Evolutionary conservation across 2,113 vertebrate genomes (phyloP).

Genomic region (Tychaedon coryphoeus): DNA sequence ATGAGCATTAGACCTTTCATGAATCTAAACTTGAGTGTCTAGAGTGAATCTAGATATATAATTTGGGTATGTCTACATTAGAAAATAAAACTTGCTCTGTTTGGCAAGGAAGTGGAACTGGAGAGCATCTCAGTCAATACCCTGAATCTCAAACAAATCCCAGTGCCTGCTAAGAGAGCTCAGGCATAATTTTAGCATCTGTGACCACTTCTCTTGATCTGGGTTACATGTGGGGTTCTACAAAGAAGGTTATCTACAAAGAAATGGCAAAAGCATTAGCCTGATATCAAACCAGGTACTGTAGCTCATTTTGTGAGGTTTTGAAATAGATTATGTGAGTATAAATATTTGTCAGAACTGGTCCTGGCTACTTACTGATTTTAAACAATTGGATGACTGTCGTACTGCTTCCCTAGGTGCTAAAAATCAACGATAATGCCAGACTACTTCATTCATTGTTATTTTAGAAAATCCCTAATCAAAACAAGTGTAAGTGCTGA

Average conservation of each 20-base stretch:
- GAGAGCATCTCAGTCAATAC: not conserved
- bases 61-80: not conserved
- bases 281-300: not conserved
- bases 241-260: not conserved
- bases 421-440: slow-evolving; percentile 63
- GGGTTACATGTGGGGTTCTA: not conserved
- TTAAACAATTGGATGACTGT: slow-evolving; percentile 9
- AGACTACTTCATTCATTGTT: slow-evolving; percentile 51
- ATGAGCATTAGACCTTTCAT: not conserved
- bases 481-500: slow-evolving; percentile 62
- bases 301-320: not conserved
- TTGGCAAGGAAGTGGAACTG: not conserved
- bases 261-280: not conserved
- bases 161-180: not conserved
- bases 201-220: not conserved
- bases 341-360: slow-evolving; percentile 27
- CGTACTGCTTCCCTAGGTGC: slow-evolving; percentile 8
- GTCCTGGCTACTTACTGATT: not conserved
- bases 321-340: not conserved
- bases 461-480: slow-evolving; percentile 70
- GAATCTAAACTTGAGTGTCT: not conserved
- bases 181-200: not conserved
- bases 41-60: not conserved
- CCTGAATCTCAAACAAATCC: not conserved
- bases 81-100: not conserved